A percentile compares a stretch with the other conserved stretches of the same genome.
phyloP scores from a whole-genome alignment of 92 coral and sea anemone genomes.

The Hydrozoanthus gracilis region DNA sequence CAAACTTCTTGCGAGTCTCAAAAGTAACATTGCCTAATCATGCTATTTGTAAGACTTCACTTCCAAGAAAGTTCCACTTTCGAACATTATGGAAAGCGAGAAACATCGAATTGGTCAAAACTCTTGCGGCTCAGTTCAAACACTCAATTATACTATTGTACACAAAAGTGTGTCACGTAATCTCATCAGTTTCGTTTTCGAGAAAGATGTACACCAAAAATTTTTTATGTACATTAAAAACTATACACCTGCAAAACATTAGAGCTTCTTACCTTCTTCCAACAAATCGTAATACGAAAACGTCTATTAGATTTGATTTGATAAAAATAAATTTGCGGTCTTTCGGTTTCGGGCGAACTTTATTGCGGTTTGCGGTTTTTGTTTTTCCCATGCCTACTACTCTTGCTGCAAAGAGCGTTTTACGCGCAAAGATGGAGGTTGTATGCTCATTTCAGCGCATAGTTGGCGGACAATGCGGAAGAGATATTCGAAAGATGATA shows the following conservation, averaged over 20 bases:
- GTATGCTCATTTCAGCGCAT: constrained; percentile 49
- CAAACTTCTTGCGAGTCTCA: constrained; percentile 2
- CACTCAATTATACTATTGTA: neutral
- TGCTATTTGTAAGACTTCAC: neutral
- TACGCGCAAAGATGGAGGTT: constrained; percentile 24
- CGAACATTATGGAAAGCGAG: neutral
- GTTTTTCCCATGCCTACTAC: constrained; percentile 6
- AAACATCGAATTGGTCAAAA: neutral
- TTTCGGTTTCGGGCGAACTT: neutral
- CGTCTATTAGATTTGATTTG: constrained; percentile 3
- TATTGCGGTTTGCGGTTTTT: constrained; percentile 5
- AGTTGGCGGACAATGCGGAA: constrained; percentile 52
- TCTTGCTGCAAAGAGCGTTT: neutral
- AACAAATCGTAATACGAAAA: neutral
- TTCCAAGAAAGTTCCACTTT: neutral
- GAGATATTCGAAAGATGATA: constrained; percentile 15
- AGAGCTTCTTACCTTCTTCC: constrained; percentile 6
- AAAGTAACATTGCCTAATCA: neutral
- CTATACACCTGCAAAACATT: constrained; percentile 4
- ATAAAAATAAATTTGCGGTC: constrained; percentile 2
- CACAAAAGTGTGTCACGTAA: neutral
- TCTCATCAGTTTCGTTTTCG: neutral
- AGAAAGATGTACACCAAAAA: neutral
- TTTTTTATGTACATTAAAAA: neutral
- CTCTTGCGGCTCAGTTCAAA: neutral